Conservation (phyloP, 2,888 invertebrate species). For the Eucera pruinosa region DNA sequence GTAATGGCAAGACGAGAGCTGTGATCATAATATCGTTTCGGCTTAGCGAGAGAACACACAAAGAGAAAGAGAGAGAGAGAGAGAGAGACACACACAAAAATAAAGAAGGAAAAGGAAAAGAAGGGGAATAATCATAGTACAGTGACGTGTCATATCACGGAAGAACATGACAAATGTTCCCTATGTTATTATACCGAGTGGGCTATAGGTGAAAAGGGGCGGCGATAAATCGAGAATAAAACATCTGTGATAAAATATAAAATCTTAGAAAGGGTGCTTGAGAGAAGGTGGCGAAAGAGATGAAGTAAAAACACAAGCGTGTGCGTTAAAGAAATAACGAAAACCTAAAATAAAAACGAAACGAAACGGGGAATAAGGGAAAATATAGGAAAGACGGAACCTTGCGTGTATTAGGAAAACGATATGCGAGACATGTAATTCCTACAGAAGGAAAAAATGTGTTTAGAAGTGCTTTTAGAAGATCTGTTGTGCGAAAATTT, state of each 20-base stretch:
- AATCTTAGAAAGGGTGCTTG: conserved; percentile 75
- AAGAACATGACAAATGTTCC: conserved; percentile 42
- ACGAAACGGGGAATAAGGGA: neutral
- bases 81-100: conserved; percentile 1
- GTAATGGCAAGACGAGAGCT: conserved; percentile 63
- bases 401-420: conserved; percentile 42
- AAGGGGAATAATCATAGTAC: conserved; percentile 1
- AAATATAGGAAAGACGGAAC: conserved; percentile 23
- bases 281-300: conserved; percentile 55
- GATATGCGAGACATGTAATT: conserved; percentile 50
- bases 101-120: neutral
- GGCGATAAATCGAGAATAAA: conserved; percentile 70
- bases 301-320: conserved; percentile 25
- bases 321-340: conserved; percentile 25
- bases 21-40: conserved; percentile 72
- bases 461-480: conserved; percentile 56
- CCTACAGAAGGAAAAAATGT: conserved; percentile 32
- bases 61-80: neutral
- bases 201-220: conserved; percentile 59
- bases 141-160: neutral
- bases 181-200: conserved; percentile 61
- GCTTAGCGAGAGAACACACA: conserved; percentile 54
- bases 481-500: conserved; percentile 50
- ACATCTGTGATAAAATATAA: conserved; percentile 79
- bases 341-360: neutral